Evolutionary conservation across 2,113 vertebrate species (phyloP), one percentile per base, ranked within the genome.

Genomic region (Stercorarius parasiticus): DNA sequence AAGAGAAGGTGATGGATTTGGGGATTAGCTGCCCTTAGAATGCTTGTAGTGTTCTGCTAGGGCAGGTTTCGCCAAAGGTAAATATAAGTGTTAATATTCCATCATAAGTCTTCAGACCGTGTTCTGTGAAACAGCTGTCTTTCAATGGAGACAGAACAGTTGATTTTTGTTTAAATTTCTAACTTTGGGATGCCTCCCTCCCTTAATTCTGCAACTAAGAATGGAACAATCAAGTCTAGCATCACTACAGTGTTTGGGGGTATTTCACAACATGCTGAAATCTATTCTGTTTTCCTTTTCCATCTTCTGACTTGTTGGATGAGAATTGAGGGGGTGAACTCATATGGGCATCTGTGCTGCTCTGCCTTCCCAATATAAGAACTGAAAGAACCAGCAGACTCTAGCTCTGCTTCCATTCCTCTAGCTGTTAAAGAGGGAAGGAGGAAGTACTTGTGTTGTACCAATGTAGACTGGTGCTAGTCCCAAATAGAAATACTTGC

Each of bases 281-380:
- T 11, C 13, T 40, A 8, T 23, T 86, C 40, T 73, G 26, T n/a
- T 42, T 29, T 34, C 29, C 61, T 40, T 45, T 64, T 65, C 50
- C 53, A 4, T n/a, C 26, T 42, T 88, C 6, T 17, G 3, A 53
- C 38, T 43, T 66, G 29, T 40, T 76, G 50, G 13, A n/a, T 77
- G 49, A 29, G 58, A 42, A 18, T 9, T 53, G 82, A 82, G 52
- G 38, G 38, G 32, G 10, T 45, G 25, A 58, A 13, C 56, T 82
- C 34, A 6, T 8, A 10, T 4, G 34, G 15, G 29, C 17, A 15
- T 49, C 30, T 2, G 0, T 22, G 40, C 47, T 17, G 5, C 29
- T 27, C 43, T 42, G 40, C 29, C 45, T 59, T 76, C 56, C 29
- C 15, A 14, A 2, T 25, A 1, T 2, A 29, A 36, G 53, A 52